Percentiles rank a stretch among this genome's conserved stretches.
Conservation (phyloP, 2,888 invertebrate species). For the Platycheirus albimanus region DNA sequence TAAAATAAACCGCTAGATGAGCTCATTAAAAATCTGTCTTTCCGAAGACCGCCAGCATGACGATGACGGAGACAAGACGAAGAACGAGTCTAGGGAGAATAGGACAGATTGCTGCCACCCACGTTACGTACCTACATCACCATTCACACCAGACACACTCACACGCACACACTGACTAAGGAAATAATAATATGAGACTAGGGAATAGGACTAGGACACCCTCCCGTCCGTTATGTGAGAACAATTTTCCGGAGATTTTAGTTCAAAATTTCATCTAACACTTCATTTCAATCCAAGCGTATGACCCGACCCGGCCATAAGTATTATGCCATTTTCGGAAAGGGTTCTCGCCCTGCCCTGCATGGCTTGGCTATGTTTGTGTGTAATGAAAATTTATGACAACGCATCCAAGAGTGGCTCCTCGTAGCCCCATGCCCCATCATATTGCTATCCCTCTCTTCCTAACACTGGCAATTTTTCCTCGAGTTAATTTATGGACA, state of each 20-base stretch:
- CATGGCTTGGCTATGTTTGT: background rate
- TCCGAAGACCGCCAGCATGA: constrained; percentile 61
- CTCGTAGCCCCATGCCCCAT: constrained; percentile 6
- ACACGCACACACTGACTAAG: background rate
- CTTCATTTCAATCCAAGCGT: constrained; percentile 66
- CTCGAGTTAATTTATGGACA: constrained; percentile 70
- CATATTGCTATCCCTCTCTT: background rate
- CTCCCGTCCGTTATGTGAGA: constrained; percentile 32
- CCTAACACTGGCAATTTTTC: constrained; percentile 34
- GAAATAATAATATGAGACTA: constrained; percentile 3
- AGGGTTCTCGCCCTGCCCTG: constrained; percentile 37
- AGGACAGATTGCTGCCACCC: constrained; percentile 71
- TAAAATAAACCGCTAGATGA: constrained; percentile 73
- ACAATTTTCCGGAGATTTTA: constrained; percentile 72
- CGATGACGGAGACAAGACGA: constrained; percentile 47
- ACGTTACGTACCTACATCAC: constrained; percentile 44
- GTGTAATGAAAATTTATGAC: constrained; percentile 65
- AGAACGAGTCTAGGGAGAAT: background rate
- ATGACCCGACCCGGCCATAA: constrained; percentile 29
- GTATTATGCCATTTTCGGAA: constrained; percentile 40
- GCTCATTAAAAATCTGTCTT: constrained; percentile 74
- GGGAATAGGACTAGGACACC: background rate
- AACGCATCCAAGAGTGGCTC: constrained; percentile 62
- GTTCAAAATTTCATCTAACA: constrained; percentile 70
- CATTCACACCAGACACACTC: background rate